Conservation (phyloP, 2,888 invertebrate species). For the Ormyrus pomaceus region DNA sequence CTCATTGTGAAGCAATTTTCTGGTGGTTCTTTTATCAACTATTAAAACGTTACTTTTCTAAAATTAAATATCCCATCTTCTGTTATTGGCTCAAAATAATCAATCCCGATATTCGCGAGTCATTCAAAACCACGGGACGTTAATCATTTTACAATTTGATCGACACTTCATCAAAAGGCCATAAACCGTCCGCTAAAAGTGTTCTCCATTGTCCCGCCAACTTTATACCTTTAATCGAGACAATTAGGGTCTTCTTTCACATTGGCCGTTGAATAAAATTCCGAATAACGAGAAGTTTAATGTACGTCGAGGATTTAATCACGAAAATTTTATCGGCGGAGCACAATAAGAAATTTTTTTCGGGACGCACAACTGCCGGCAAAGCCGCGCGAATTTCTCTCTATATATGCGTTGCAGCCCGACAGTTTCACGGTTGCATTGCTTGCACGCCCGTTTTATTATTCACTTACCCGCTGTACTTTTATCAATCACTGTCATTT, state of each 20-base stretch:
- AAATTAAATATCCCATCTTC: too few relatives aligned
- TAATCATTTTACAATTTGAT: neutral
- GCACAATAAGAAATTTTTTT: constrained; percentile 47
- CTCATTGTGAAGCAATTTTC: too few relatives aligned
- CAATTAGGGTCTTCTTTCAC: too few relatives aligned
- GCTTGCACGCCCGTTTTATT: constrained; percentile 46
- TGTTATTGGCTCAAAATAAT: too few relatives aligned
- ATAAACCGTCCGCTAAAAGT: too few relatives aligned
- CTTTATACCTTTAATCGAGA: too few relatives aligned
- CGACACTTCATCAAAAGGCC: neutral
- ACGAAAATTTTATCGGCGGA: constrained; percentile 22
- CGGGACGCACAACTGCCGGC: constrained; percentile 15
- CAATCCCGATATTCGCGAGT: too few relatives aligned
- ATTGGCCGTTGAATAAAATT: neutral
- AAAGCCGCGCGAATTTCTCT: constrained; percentile 48
- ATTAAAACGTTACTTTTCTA: too few relatives aligned
- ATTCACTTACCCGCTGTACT: constrained; percentile 43
- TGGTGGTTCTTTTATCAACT: too few relatives aligned
- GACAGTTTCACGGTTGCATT: constrained; percentile 26
- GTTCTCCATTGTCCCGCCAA: too few relatives aligned
- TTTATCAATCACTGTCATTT: constrained; percentile 54
- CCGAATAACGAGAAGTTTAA: constrained; percentile 18
- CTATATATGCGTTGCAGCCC: neutral
- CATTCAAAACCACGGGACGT: neutral
- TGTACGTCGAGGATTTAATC: constrained; percentile 34